Percentiles rank a stretch among this genome's conserved stretches.
Evolutionary conservation across 2,888 invertebrate genomes (phyloP).

Genomic region (Sisyra terminalis): DNA sequence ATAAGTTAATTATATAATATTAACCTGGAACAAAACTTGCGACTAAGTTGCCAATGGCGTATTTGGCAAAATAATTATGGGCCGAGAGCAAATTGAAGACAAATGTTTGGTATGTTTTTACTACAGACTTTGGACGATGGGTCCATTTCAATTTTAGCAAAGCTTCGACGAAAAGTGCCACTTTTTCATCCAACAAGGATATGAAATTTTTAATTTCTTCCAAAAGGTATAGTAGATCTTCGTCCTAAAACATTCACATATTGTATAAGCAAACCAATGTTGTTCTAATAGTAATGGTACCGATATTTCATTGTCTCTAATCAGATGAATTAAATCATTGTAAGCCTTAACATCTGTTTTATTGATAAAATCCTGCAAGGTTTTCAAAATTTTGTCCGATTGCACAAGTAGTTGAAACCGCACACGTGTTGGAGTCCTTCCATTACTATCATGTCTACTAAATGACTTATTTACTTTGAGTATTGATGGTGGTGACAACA

Average conservation of each 20-base stretch:
- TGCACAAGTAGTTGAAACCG: too few relatives aligned
- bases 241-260: constrained; percentile 27
- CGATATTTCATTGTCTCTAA: constrained; percentile 1
- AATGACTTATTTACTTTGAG: too few relatives aligned
- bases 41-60: constrained; percentile 42
- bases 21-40: constrained; percentile 40
- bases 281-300: constrained; percentile 3
- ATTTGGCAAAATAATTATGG: constrained; percentile 44
- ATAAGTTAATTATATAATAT: too few relatives aligned
- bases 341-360: neutral
- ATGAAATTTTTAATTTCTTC: constrained; percentile 37
- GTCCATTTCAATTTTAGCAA: constrained; percentile 42
- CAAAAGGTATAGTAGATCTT: constrained; percentile 36
- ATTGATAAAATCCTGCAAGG: neutral
- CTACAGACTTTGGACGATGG: constrained; percentile 28
- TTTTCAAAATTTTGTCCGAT: too few relatives aligned
- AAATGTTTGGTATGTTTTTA: constrained; percentile 42
- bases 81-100: constrained; percentile 49
- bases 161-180: constrained; percentile 40
- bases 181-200: constrained; percentile 35
- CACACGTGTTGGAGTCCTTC: too few relatives aligned
- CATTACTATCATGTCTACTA: too few relatives aligned
- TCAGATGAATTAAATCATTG: constrained; percentile 1
- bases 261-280: neutral
- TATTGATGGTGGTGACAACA: too few relatives aligned